These are phyloP conservation scores for Battus philenor DNA, from an alignment of 1,140 invertebrate species.

Conservation along the genomic window DNA sequence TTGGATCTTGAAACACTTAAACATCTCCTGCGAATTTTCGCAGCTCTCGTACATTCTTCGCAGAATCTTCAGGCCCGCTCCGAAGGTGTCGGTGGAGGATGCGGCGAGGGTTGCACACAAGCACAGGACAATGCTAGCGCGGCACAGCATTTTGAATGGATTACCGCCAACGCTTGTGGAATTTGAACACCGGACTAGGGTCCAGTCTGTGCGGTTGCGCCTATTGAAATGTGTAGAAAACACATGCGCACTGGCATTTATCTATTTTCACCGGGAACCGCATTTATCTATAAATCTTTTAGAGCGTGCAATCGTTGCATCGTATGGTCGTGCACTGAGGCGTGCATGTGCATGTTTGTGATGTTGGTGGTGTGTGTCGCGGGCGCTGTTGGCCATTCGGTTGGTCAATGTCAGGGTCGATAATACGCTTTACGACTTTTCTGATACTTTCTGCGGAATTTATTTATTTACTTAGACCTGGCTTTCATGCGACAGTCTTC, in stretches of 20 bases:
- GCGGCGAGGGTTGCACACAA: slow-evolving; percentile 41
- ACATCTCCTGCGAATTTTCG: slow-evolving; percentile 76
- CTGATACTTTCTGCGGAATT: slow-evolving; percentile 17
- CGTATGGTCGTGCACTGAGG: slow-evolving; percentile 65
- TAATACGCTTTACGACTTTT: slow-evolving; percentile 21
- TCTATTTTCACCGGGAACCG: slow-evolving; percentile 76
- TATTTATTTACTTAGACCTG: no score
- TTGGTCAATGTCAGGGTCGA: slow-evolving; percentile 41
- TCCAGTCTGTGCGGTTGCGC: slow-evolving; percentile 62
- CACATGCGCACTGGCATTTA: slow-evolving; percentile 73
- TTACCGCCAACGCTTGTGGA: slow-evolving; percentile 40
- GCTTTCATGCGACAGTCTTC: no score
- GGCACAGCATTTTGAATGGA: slow-evolving; percentile 50
- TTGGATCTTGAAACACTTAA: slow-evolving; percentile 82
- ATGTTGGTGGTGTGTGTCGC: slow-evolving; percentile 29
- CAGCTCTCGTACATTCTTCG: slow-evolving; percentile 79
- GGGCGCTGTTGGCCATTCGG: no score
- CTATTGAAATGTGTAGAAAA: slow-evolving; percentile 71
- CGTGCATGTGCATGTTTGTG: slow-evolving; percentile 46
- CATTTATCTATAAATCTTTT: slow-evolving; percentile 76
- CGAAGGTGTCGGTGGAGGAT: slow-evolving; percentile 50
- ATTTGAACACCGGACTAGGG: slow-evolving; percentile 36
- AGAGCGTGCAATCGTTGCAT: slow-evolving; percentile 76
- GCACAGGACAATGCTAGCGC: slow-evolving; percentile 56
- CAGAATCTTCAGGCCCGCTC: slow-evolving; percentile 60